Base-by-base conservation (phyloP, 2,113 vertebrate genomes). In the Castor canadensis region DNA sequence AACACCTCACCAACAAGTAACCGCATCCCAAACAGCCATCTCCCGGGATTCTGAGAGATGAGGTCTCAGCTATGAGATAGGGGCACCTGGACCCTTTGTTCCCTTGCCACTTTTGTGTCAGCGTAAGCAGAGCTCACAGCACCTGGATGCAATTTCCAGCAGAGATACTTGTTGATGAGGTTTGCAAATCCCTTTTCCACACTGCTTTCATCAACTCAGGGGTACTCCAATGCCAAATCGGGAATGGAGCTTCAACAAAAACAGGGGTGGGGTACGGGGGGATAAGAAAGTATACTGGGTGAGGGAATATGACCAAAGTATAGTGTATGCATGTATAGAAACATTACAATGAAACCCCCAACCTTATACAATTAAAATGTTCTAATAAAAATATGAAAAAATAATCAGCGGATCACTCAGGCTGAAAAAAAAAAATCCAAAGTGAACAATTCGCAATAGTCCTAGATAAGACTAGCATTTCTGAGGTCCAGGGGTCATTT, bases 1-100 rank as follows among this genome's bases (percentile, higher is more conserved):
- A n/a, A n/a, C n/a, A n/a, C n/a, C n/a, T n/a, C n/a, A 64, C 9
- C 49, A 45, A 47, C 54, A 87, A 28, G 91, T 91, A 86, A 94
- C 5, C 3, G 28, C 62, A 91, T 32, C 73, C 40, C 52, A 58
- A 12, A 30, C 12, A 83, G 35, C 8, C 28, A 28, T 30, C 35
- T 45, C 89, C 77, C 32, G 67, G 28, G 88, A 69, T 62, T 88
- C 15, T 58, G 56, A 90, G 62, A 82, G 43, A 58, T 35, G 56
- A 64, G 16, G 45, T 71, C 40, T 79, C 58, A 56, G 77, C 73
- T 54, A 3, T 38, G n/a, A 91, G 64, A 87, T 35, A 32, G 8
- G 8, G 58, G 38, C 52, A 45, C 58, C 71, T 82, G 94, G 67
- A 54, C 35, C 11, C 72, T 87, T 76, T 84, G 62, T 86, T 69